Evolutionary conservation across 64 coral and sea anemone species (phyloP).

Genomic region (Pocillopora verrucosa): DNA sequence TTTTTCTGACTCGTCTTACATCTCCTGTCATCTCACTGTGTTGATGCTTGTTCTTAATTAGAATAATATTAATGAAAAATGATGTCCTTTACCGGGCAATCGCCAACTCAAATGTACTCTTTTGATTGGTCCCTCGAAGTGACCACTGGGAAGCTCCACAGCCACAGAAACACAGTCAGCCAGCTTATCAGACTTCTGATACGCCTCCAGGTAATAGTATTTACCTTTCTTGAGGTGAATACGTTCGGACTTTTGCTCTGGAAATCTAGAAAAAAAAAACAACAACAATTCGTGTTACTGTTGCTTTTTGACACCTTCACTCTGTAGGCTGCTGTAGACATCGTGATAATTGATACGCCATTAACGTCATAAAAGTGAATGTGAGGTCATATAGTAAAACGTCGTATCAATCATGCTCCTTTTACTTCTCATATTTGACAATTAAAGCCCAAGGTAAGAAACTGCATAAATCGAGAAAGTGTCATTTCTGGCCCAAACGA

Average conservation of each 20-base stretch:
- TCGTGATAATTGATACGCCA: background rate
- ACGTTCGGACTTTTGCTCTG: constrained; percentile 94
- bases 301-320: background rate
- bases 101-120: constrained; percentile 94
- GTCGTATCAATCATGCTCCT: too few relatives aligned
- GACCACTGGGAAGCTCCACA: constrained; percentile 89
- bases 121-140: constrained; percentile 98
- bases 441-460: too few relatives aligned
- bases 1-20: too few relatives aligned
- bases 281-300: background rate
- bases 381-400: too few relatives aligned
- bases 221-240: constrained; percentile 82
- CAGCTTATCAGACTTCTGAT: constrained; percentile 95
- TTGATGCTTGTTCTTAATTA: too few relatives aligned
- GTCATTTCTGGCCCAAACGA: too few relatives aligned
- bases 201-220: constrained; percentile 89
- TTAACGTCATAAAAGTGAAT: too few relatives aligned
- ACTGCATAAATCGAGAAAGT: too few relatives aligned
- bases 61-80: background rate
- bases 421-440: too few relatives aligned
- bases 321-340: background rate
- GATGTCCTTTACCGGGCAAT: constrained; percentile 65
- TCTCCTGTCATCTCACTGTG: too few relatives aligned
- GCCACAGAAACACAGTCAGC: constrained; percentile 94
- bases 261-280: constrained; percentile 52